Conservation (phyloP, 2,888 invertebrate genomes). For the Andrena bucephala region DNA sequence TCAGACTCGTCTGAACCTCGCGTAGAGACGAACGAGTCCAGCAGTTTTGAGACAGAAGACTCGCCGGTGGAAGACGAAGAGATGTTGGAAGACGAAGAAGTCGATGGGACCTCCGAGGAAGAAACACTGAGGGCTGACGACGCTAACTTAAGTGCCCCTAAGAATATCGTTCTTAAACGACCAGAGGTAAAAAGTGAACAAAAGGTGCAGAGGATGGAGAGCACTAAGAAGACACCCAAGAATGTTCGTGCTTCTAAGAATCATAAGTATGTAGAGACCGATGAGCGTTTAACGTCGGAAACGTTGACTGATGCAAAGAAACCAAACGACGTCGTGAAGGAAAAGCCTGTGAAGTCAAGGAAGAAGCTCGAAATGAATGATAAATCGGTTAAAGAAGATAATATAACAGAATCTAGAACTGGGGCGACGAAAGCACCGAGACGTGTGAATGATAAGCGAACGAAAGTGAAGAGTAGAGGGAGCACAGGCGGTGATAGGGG, state of each 20-base stretch:
- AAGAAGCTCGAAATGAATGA: background rate
- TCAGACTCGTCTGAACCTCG: conserved; percentile 54
- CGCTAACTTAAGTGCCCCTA: background rate
- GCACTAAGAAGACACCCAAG: background rate
- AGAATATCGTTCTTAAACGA: background rate
- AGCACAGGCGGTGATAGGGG: conserved; percentile 59
- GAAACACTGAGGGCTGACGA: conserved; percentile 38
- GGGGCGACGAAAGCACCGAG: conserved; percentile 20
- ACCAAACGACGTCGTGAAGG: background rate
- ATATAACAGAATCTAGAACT: conserved; percentile 12
- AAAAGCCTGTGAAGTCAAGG: conserved; percentile 7
- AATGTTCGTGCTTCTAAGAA: background rate
- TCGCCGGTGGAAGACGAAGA: conserved; percentile 50
- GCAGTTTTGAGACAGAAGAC: conserved; percentile 29
- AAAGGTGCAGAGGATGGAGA: background rate
- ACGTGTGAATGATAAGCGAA: conserved; percentile 38
- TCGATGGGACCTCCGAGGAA: conserved; percentile 25
- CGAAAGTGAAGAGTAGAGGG: conserved; percentile 47
- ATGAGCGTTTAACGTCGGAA: background rate
- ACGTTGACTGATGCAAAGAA: background rate
- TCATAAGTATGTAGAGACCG: background rate
- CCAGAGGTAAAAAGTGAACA: background rate
- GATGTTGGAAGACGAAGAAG: conserved; percentile 20
- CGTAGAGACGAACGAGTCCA: conserved; percentile 9
- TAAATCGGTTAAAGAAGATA: background rate